phyloP scores from a whole-genome alignment of 2,113 vertebrate species.

The Trogon surrucura region DNA sequence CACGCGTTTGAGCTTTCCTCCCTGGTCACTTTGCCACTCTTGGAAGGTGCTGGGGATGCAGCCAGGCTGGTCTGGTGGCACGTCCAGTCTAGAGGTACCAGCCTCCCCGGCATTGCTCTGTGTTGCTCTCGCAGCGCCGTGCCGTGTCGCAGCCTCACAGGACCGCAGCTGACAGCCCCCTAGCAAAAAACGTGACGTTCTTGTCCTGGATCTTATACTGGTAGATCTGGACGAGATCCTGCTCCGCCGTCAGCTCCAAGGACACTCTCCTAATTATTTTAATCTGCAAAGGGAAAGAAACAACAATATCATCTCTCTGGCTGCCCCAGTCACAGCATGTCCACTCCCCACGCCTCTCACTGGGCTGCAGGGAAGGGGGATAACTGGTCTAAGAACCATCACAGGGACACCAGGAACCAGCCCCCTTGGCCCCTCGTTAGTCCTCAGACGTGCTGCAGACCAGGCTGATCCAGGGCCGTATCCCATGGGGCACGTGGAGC shows the following conservation, averaged over 20 bases:
- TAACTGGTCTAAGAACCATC: background rate
- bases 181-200: conserved; percentile 89
- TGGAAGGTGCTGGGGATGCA: background rate
- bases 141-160: conserved; percentile 70
- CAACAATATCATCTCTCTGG: background rate
- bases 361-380: background rate
- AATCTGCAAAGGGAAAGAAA: conserved; percentile 75
- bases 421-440: background rate
- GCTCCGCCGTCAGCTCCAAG: background rate
- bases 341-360: accelerated
- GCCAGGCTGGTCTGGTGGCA: background rate
- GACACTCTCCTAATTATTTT: conserved; percentile 80
- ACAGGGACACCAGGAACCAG: too few species aligned
- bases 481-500: background rate
- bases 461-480: too few species aligned
- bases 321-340: background rate
- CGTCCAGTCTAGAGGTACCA: accelerated
- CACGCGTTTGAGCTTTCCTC: accelerated
- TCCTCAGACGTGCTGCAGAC: too few species aligned
- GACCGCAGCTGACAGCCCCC: conserved; percentile 87
- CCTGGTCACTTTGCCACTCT: background rate
- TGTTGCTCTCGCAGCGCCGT: accelerated
- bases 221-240: conserved; percentile 74
- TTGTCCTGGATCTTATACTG: conserved; percentile 96
- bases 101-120: accelerated